phyloP scores from a whole-genome alignment of 1,140 invertebrate species.

The Eurytemora carolleeae region DNA sequence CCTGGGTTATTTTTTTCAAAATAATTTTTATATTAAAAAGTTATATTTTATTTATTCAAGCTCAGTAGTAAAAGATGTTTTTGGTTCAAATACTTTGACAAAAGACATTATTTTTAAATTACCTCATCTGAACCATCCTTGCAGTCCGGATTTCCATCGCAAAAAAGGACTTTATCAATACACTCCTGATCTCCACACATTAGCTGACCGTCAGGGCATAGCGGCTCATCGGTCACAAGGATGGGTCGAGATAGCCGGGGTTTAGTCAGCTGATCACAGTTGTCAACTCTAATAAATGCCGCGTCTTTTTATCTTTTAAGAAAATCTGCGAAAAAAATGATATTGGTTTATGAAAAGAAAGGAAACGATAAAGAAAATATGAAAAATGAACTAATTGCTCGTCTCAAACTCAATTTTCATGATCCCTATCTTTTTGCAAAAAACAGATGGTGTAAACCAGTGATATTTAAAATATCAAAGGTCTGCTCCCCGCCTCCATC shows the following conservation, averaged over 20 bases:
- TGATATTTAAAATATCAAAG: neutral
- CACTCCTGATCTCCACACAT: slow-evolving; percentile 71
- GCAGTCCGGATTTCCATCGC: slow-evolving; percentile 61
- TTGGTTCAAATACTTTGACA: no score
- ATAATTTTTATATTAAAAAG: neutral
- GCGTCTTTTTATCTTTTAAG: no score
- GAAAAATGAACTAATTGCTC: no score
- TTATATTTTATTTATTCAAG: slow-evolving; percentile 75
- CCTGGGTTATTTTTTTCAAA: neutral
- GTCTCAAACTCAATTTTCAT: no score
- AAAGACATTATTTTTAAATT: no score
- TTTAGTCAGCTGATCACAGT: slow-evolving; percentile 35
- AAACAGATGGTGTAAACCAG: neutral
- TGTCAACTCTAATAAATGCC: slow-evolving; percentile 10
- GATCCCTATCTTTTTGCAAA: neutral
- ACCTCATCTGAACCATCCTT: slow-evolving; percentile 82
- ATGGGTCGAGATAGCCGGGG: slow-evolving; percentile 64
- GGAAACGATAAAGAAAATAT: no score
- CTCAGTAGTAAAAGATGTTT: no score
- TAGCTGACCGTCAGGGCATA: slow-evolving; percentile 62
- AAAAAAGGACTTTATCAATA: slow-evolving; percentile 46
- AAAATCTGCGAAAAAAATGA: no score
- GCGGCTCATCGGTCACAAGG: slow-evolving; percentile 67
- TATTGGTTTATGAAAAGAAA: no score
- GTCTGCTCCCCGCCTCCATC: neutral